Conservation (phyloP, 1,140 invertebrate species). For the Cydia pomonella region DNA sequence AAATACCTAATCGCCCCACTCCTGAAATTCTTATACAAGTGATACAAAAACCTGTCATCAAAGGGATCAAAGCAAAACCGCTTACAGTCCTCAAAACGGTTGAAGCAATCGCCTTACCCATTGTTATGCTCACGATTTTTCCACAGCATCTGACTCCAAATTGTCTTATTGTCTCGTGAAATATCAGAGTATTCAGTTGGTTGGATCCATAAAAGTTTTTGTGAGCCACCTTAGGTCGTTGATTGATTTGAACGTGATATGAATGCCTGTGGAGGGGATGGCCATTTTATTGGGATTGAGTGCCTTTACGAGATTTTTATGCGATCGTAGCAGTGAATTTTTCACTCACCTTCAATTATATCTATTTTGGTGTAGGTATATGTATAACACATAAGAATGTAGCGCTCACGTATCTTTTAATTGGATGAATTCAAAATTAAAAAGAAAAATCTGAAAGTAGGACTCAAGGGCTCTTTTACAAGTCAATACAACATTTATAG, state of each 20-base stretch:
- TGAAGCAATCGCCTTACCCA: not conserved
- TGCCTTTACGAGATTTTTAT: slow-evolving; percentile 12
- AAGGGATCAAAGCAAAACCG: not conserved
- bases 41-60: not conserved
- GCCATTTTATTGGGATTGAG: not conserved
- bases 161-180: not conserved
- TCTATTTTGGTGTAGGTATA: not conserved
- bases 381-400: not conserved
- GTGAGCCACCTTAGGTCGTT: not conserved
- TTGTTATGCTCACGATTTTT: not conserved
- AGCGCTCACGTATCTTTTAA: not conserved
- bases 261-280: not conserved
- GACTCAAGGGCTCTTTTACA: too few relatives aligned
- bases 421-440: too few relatives aligned
- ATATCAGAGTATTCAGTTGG: not conserved
- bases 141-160: not conserved
- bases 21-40: too few relatives aligned
- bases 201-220: not conserved
- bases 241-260: slow-evolving; percentile 8
- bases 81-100: not conserved
- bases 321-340: not conserved
- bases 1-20: too few relatives aligned
- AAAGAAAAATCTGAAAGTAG: too few relatives aligned
- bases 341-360: not conserved
- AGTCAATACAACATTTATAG: too few relatives aligned